These are phyloP conservation scores for Theocolax elegans DNA, from an alignment of 1,140 invertebrate genomes.

Conservation along the genomic window DNA sequence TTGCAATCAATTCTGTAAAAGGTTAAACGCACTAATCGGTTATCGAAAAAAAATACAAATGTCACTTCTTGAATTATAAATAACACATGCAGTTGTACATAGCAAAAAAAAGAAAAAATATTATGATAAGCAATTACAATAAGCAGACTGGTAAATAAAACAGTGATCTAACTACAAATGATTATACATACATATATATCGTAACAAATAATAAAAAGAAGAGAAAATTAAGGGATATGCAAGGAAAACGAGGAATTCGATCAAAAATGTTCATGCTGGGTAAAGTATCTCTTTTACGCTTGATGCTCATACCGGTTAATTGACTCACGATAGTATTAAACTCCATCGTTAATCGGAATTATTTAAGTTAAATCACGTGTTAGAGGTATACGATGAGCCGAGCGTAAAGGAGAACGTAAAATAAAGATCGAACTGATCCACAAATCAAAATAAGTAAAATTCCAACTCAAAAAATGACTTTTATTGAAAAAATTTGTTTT, in stretches of 20 bases:
- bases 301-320: constrained; percentile 19
- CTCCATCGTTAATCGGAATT: constrained; percentile 1
- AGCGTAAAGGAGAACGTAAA: constrained; percentile 54
- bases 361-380: background rate
- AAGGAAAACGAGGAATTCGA: constrained; percentile 8
- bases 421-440: constrained; percentile 56
- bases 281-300: constrained; percentile 28
- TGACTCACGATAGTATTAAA: background rate
- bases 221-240: background rate
- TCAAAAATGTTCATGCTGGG: constrained; percentile 16
- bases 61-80: background rate
- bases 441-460: constrained; percentile 60
- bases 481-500: constrained; percentile 63
- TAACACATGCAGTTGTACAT: too few relatives aligned
- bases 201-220: constrained; percentile 4
- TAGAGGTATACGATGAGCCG: constrained; percentile 43
- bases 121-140: constrained; percentile 15
- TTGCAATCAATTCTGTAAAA: too few relatives aligned
- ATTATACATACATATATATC: constrained; percentile 12
- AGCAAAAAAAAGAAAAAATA: too few relatives aligned
- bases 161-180: constrained; percentile 16
- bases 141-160: constrained; percentile 12
- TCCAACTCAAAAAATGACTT: constrained; percentile 66
- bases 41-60: too few relatives aligned
- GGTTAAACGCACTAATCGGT: too few relatives aligned